These are phyloP conservation scores for Lathamus discolor DNA, from an alignment of 2,113 vertebrate genomes.

Conservation along the genomic window DNA sequence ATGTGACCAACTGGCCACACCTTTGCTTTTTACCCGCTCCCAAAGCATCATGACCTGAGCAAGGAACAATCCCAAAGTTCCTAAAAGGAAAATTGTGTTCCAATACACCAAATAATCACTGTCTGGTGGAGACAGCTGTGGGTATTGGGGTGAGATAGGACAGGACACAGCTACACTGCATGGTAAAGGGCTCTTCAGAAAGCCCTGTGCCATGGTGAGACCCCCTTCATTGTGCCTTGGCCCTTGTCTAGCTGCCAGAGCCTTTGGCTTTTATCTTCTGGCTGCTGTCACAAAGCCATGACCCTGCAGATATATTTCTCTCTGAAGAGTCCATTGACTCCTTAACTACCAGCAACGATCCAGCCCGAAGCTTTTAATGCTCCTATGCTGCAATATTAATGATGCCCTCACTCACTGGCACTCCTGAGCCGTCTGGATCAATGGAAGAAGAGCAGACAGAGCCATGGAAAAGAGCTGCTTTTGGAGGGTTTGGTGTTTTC, in stretches of 20 bases:
- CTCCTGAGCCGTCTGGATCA: background rate
- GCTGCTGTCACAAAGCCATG: background rate
- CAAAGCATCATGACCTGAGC: background rate
- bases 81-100: background rate
- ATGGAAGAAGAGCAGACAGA: background rate
- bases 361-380: background rate
- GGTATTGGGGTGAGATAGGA: background rate
- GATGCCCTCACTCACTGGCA: background rate
- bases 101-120: background rate
- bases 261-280: background rate
- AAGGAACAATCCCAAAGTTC: background rate
- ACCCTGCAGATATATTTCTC: background rate
- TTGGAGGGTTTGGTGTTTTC: background rate
- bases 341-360: background rate
- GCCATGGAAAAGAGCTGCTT: background rate
- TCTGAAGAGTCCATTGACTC: background rate
- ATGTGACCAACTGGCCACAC: background rate
- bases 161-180: background rate
- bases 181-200: background rate
- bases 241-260: background rate
- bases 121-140: background rate
- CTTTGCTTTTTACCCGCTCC: background rate
- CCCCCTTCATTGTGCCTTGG: background rate
- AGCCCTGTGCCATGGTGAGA: background rate
- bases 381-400: conserved; percentile 26